These are phyloP conservation scores for Eucriotettix oculatus DNA, from an alignment of 2,888 invertebrate genomes.

Conservation along the genomic window DNA sequence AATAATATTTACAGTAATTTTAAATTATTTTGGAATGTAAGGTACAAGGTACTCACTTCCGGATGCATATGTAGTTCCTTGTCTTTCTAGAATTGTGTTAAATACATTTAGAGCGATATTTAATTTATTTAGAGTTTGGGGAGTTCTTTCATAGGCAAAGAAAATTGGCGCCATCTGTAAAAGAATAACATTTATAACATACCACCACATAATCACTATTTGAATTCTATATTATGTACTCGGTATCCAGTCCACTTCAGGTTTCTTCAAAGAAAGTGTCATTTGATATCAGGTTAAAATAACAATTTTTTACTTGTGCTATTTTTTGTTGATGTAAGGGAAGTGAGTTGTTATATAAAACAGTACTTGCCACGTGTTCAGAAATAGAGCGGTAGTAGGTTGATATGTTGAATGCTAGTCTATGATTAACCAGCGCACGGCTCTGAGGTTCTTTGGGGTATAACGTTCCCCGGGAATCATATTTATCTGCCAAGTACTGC, in stretches of 20 bases:
- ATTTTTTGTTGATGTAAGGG: no score
- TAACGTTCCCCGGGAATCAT: conserved; percentile 41
- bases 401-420: conserved; percentile 59
- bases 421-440: conserved; percentile 61
- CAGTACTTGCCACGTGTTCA: conserved; percentile 39
- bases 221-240: no score
- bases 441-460: conserved; percentile 54
- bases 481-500: conserved; percentile 63
- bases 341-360: neutral
- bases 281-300: no score
- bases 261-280: neutral
- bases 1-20: no score
- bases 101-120: conserved; percentile 47
- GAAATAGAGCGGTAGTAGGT: conserved; percentile 56
- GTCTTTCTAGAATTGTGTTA: conserved; percentile 44
- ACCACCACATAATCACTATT: no score
- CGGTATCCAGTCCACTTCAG: neutral
- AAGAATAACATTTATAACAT: no score
- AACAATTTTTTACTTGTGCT: no score
- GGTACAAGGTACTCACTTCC: conserved; percentile 25
- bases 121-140: conserved; percentile 47
- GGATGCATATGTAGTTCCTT: conserved; percentile 46
- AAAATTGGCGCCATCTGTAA: conserved; percentile 58
- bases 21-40: no score
- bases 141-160: conserved; percentile 53